Base-by-base conservation (phyloP, 1,140 invertebrate genomes). In the Armadillidium nasatum region DNA sequence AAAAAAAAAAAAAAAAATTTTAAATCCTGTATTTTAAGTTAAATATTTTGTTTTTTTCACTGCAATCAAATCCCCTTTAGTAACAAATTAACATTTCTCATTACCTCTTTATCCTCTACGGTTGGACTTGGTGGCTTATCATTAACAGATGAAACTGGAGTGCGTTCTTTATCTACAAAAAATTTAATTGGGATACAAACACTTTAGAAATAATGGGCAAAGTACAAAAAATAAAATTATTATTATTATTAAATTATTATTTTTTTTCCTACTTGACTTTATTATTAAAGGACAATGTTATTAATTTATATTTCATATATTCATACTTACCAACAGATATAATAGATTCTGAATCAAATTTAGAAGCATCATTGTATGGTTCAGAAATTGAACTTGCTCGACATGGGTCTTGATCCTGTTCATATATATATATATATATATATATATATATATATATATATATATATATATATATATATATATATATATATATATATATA, bases 81-180 rank as follows among this genome's bases (percentile, higher is more conserved):
- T 33, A 33, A 33, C 33, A 1, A 33, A 33, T 33, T 33, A 33
- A 33, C 6, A 33, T 33, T 33, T 70, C 68, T 21, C 10, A 74
- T 73, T 43, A 78, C 77, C 77, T 78, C 77, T 46, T 73, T 78
- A 44, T 76, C 67, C 54, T 78, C 77, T 72, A 73, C 70, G 45
- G 21, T 60, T 33, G 74, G 74, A 13, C 60, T 77, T 15, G 77
- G 54, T 46, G 60, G 50, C 66, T 75, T 77, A 46, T 77, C 71
- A 69, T 78, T 74, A 73, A 75, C 74, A 75, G 19, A 70, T 23
- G 44, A 15, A 44, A 72, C 11, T 43, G 60, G 74, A 23, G 44
- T 75, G 19, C 22, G 67, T 45, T 54, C 22, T 72, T 78, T 71
- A 44, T 75, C 66, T 33, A 33, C 33, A 33, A 33, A 33, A 33